Evolutionary conservation across 1,140 invertebrate species (phyloP), one percentile per base, ranked within the genome.

Genomic region (Anoplolepis gracilipes): DNA sequence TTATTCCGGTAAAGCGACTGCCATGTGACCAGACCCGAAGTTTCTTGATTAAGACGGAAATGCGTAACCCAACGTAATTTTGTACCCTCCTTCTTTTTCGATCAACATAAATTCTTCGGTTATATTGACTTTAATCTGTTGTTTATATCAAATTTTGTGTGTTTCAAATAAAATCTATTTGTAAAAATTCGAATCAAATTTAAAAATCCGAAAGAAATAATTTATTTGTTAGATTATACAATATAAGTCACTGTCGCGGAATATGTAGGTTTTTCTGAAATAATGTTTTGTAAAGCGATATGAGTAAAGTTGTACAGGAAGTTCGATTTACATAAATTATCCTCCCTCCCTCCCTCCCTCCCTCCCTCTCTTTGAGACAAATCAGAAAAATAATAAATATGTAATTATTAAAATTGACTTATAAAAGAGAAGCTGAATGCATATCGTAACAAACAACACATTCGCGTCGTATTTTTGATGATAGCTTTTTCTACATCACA

Each of bases 11-110:
- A 8, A 39, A 16, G 46, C 49, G 30, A 39, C 13, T 49, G 90
- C 92, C 92, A 92, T 92, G 92, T 91, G 91, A 93, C 85, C 76
- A 46, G 72, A 59, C 87, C 85, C 91, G 77, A 92, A 94, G 92
- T 93, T 93, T 93, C 93, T 93, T 93, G 91, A 93, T 94, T 93
- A 93, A 92, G 90, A 87, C 89, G 86, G 82, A 72, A 85, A 61
- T 91, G 92, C 92, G 92, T 91, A 90, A 94, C 90, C 65, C 46
- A 70, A 53, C 73, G 85, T 84, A 75, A 87, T 78, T 61, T 62
- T n/a, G 65, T 11, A n/a, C 67, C 6, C 42, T 82, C 81, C 69
- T 64, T 46, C 65, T 70, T 77, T 57, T 28, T 65, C 36, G 39
- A 49, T 16, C 19, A 4, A 22, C 28, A 22, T 46, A 57, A 49